phyloP scores from a whole-genome alignment of 2,113 vertebrate species.

The Callocephalon fimbriatum region DNA sequence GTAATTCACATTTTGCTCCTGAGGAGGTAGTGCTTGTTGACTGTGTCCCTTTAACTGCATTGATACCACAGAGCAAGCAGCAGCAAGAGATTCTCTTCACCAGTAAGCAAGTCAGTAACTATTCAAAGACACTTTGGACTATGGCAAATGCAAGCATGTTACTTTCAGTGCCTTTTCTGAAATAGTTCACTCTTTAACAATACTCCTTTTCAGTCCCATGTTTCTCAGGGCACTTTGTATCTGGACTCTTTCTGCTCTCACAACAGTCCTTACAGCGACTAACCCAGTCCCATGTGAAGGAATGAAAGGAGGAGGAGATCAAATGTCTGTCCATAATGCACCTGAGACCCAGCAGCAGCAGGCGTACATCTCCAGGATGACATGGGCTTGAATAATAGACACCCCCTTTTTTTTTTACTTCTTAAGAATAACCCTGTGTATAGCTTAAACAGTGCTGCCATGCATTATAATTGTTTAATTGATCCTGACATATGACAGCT shows the following conservation, averaged over 20 bases:
- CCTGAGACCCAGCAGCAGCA: neutral
- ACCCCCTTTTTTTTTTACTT: neutral
- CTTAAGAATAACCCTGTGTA: neutral
- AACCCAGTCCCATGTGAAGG: neutral
- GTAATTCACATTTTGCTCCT: conserved; percentile 45
- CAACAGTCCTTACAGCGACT: neutral
- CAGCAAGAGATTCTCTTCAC: neutral
- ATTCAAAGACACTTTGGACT: neutral
- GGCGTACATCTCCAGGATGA: neutral
- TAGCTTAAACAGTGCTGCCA: conserved; percentile 4
- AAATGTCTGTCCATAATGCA: neutral
- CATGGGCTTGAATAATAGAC: neutral
- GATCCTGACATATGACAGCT: conserved; percentile 11
- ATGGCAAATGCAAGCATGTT: neutral
- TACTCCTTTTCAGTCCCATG: neutral
- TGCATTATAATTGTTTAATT: neutral
- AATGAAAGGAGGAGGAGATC: neutral
- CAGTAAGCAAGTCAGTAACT: neutral
- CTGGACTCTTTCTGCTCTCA: neutral
- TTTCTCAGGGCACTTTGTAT: neutral
- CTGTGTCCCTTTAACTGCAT: conserved; percentile 10
- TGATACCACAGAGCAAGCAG: neutral
- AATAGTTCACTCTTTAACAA: neutral
- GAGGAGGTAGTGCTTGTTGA: neutral
- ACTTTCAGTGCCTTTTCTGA: neutral